Base-by-base conservation (phyloP, 2,797 vertebrate species). In the Rhinichthys osculus region DNA sequence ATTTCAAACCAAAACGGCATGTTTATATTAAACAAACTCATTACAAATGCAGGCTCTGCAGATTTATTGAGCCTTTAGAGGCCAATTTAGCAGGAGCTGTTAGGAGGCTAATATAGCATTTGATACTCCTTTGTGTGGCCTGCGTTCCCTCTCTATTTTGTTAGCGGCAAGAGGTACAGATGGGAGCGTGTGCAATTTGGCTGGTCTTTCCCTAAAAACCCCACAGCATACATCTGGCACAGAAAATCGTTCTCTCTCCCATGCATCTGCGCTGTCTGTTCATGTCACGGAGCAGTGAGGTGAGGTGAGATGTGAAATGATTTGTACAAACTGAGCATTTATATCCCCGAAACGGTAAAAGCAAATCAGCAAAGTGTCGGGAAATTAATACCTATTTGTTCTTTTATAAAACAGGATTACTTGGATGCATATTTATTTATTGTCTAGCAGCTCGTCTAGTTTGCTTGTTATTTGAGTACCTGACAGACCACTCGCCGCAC, bases 131-230 rank as follows among this genome's bases (percentile, higher is more conserved):
- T 77, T 71, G 64, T 79, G 50, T 44, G 44, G 17, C 64, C 86
- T 70, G 40, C 14, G 73, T 84, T 86, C 57, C 83, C 73, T 78
- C 74, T 35, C 74, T 85, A n/a, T 47, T 87, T 67, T 88, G 79
- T 82, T 47, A 30, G 64, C 66, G n/a, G 42, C 27, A 70, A 27
- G 30, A 62, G n/a, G 54, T 84, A 84, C 82, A 87, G 85, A 87
- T 76, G 83, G 85, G 16, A 62, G n/a, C 2, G 7, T 64, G 52
- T 71, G 64, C 77, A 81, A 87, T 84, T 87, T 86, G 82, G 82
- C 82, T 83, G 72, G 67, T 89, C 86, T 86, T 81, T 72, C 78
- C 35, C 62, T 23, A 30, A 82, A 84, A 82, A 11, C 3, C 54
- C 13, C 82, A 84, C 62, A 74, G 81, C 70, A 73, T 59, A 27